phyloP scores from a whole-genome alignment of 2,797 vertebrate species.

The Paratrypauchen microcephalus region DNA sequence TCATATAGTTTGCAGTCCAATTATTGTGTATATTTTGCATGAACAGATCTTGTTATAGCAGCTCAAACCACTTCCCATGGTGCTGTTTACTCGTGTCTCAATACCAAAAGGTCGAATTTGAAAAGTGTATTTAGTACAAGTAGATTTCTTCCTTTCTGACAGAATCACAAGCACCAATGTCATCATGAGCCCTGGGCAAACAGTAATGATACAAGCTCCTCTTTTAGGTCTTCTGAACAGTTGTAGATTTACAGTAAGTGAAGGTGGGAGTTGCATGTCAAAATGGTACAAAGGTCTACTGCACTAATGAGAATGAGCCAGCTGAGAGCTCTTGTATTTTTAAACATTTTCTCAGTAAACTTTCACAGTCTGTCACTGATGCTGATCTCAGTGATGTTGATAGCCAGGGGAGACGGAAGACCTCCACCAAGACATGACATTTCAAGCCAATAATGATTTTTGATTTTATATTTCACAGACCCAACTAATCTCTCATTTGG shows the following conservation, averaged over 20 bases:
- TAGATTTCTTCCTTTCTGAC: slow-evolving; percentile 34
- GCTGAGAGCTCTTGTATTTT: neutral
- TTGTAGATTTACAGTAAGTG: neutral
- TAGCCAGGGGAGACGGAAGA: neutral
- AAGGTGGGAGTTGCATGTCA: slow-evolving; percentile 2
- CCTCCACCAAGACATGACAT: too few relatives aligned
- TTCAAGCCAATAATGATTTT: too few relatives aligned
- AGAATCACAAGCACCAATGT: slow-evolving; percentile 1
- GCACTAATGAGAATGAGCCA: slow-evolving; percentile 6
- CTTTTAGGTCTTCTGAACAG: neutral
- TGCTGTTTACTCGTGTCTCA: slow-evolving; percentile 29
- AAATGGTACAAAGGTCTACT: slow-evolving; percentile 4
- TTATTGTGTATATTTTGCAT: slow-evolving; percentile 27
- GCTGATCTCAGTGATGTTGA: neutral
- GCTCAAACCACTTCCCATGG: slow-evolving; percentile 26
- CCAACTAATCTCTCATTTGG: too few relatives aligned
- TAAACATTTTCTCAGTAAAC: neutral
- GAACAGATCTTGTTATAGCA: slow-evolving; percentile 25
- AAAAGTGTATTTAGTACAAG: slow-evolving; percentile 27
- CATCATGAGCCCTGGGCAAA: neutral
- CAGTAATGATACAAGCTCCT: slow-evolving; percentile 4
- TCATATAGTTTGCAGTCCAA: slow-evolving; percentile 4
- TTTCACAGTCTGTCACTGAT: neutral
- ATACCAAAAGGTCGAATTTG: slow-evolving; percentile 56
- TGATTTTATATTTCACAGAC: too few relatives aligned